A percentile compares a stretch with the other conserved stretches of the same genome.
phyloP scores from a whole-genome alignment of 2,113 vertebrate genomes.

The Cyprinodon brontotheroides region DNA sequence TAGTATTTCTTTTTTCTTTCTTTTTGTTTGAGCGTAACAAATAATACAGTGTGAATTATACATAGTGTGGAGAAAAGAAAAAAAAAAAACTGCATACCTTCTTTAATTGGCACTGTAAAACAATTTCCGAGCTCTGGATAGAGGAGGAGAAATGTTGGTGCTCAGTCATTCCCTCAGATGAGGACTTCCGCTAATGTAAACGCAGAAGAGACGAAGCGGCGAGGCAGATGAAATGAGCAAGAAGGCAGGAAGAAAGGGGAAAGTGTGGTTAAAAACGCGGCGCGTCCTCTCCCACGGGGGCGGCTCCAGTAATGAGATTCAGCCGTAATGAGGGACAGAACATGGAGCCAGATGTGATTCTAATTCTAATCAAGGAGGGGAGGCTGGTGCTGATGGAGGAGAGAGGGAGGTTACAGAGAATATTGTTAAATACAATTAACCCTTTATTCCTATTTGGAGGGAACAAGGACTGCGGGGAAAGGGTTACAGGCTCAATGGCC shows the following conservation, averaged over 20 bases:
- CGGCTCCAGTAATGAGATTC: constrained; percentile 77
- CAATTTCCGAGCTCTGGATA: constrained; percentile 69
- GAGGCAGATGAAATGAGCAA: constrained; percentile 68
- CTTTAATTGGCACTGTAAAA: constrained; percentile 81
- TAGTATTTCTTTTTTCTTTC: constrained; percentile 30
- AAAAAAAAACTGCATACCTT: constrained; percentile 63
- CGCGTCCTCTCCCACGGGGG: constrained; percentile 65
- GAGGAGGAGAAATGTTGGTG: constrained; percentile 44
- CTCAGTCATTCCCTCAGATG: constrained; percentile 77
- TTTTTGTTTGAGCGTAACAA: constrained; percentile 64
- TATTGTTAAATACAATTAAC: constrained; percentile 84
- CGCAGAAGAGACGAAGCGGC: constrained; percentile 69
- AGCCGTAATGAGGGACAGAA: constrained; percentile 82
- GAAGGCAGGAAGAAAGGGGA: constrained; percentile 71
- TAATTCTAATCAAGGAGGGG: constrained; percentile 81
- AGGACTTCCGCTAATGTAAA: constrained; percentile 78
- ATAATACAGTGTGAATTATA: constrained; percentile 77
- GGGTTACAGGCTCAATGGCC: constrained; percentile 25
- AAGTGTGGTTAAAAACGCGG: constrained; percentile 75
- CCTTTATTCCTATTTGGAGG: constrained; percentile 71
- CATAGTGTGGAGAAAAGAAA: constrained; percentile 62
- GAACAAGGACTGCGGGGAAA: constrained; percentile 49
- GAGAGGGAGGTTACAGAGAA: constrained; percentile 56
- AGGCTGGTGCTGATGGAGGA: constrained; percentile 31
- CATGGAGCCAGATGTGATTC: constrained; percentile 79